A percentile compares a stretch with the other conserved stretches of the same genome.
Conservation (phyloP, 1,140 invertebrate species). For the Oreohelix idahoensis region DNA sequence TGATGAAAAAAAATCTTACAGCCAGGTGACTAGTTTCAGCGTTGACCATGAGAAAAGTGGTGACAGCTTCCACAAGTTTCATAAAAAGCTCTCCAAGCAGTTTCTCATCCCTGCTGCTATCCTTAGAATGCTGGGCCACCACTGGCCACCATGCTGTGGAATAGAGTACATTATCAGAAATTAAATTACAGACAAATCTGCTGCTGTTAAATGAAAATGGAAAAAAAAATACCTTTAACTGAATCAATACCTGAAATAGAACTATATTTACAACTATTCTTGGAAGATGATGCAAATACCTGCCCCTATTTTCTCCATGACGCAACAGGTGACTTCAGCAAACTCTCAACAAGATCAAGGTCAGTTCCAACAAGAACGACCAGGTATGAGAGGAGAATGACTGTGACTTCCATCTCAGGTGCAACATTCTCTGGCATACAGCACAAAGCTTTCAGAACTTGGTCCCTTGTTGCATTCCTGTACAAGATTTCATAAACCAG, state of each 20-base stretch:
- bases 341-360: background rate
- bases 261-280: too few species aligned
- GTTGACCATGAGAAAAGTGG: background rate
- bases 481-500: background rate
- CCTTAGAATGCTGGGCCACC: background rate
- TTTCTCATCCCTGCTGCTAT: background rate
- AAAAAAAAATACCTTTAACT: background rate
- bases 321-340: constrained; percentile 20
- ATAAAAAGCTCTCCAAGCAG: background rate
- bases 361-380: background rate
- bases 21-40: too few species aligned
- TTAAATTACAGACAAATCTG: too few species aligned
- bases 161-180: too few species aligned
- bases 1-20: too few species aligned
- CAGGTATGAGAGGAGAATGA: constrained; percentile 11
- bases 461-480: constrained; percentile 16
- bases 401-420: background rate
- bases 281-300: too few species aligned
- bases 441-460: constrained; percentile 11
- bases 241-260: background rate
- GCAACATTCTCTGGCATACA: constrained; percentile 1
- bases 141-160: background rate
- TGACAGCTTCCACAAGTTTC: background rate
- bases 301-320: too few species aligned
- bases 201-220: background rate